Conservation (phyloP, 2,797 vertebrate genomes). For the Malurus leucopterus region DNA sequence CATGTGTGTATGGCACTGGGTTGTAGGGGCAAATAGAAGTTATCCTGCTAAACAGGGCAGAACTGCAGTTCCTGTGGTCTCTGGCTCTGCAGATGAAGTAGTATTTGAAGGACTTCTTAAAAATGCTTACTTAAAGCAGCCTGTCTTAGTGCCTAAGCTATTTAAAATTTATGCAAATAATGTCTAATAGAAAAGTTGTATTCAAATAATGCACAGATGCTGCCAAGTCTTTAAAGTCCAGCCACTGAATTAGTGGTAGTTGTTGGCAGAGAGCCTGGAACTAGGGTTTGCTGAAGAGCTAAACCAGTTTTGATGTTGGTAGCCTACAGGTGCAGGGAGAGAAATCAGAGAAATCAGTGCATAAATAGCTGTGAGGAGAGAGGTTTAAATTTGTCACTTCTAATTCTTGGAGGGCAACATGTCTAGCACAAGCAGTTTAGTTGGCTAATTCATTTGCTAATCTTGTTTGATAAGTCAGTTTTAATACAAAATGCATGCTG, state of each 20-base stretch:
- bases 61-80: not conserved
- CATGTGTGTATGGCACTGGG: fast-evolving
- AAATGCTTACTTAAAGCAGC: not conserved
- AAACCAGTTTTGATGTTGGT: not conserved
- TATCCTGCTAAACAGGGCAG: not conserved
- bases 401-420: not conserved
- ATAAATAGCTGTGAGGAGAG: not conserved
- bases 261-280: slow-evolving; percentile 7
- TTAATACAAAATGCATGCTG: not conserved
- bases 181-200: not conserved
- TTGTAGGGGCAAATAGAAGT: not conserved
- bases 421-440: not conserved
- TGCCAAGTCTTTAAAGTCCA: slow-evolving; percentile 39
- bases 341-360: not conserved
- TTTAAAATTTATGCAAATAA: slow-evolving; percentile 32
- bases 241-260: not conserved
- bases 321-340: not conserved
- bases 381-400: not conserved
- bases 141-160: not conserved
- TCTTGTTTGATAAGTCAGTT: not conserved
- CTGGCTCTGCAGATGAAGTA: not conserved
- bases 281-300: not conserved
- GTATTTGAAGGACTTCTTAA: not conserved
- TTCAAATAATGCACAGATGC: not conserved
- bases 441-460: not conserved